Base-by-base conservation (phyloP, 2,113 vertebrate genomes). In the Gadus macrocephalus region DNA sequence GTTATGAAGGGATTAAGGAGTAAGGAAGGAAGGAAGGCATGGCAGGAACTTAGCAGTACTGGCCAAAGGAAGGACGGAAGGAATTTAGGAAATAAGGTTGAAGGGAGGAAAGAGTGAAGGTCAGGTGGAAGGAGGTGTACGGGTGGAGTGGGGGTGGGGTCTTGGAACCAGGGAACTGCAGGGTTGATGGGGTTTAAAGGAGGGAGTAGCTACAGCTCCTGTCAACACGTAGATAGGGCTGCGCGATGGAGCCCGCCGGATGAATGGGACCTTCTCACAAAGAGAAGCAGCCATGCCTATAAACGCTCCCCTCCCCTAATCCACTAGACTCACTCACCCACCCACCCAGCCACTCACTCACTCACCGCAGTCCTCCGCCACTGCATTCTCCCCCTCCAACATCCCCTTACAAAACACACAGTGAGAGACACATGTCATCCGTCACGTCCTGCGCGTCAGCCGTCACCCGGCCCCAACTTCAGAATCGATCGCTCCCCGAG, bases 181-280 rank as follows among this genome's bases (percentile, higher is more conserved):
- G 31, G 31, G 31, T 35, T 35, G 31, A 35, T 35, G 31, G 31
- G 31, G 31, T 35, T 35, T 35, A 35, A 19, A 59, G 15, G 56
- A 59, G 56, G 16, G 4, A 6, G 56, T 17, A 2, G 15, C 16
- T 12, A 56, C 14, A 60, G 5, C 16, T 17, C 7, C 58, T 63
- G 22, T 63, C 53, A 55, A 55, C 53, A 55, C 15, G 62, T 16
- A 19, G 71, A 62, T 27, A 68, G 61, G 49, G 71, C 59, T 42
- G 4, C 8, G 61, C 73, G 66, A 76, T 59, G 74, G 19, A 66
- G 63, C 66, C 60, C 15, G 62, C 53, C 14, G 20, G 53, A 67
- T 76, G 69, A 79, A 82, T 31, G 17, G 61, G 55, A 53, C 66
- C 49, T 27, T 28, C 67, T 73, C 67, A 80, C 79, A 82, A 83